Evolutionary conservation across 2,888 invertebrate species (phyloP), one percentile per base, ranked within the genome.

Genomic region (Callyntrura guangdongensis): DNA sequence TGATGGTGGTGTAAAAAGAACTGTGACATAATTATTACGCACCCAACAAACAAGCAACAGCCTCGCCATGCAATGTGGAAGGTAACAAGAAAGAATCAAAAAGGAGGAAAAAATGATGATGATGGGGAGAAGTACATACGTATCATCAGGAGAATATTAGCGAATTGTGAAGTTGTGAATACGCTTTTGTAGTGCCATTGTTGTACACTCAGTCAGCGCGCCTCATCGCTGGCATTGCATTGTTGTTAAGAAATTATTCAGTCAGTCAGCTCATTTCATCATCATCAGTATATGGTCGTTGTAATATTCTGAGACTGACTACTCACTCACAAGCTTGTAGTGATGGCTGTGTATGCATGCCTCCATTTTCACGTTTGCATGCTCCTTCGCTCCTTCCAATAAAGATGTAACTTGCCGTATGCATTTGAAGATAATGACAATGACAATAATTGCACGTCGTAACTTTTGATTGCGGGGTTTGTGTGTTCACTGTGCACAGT

Each of bases 401-500:
- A 82, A 64, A 82, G 82, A 82, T 64, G 64, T 82, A 22, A 64
- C 82, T 82, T 82, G 81, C 81, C 47, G 64, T 83, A 49, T 83
- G 64, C 25, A 49, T 67, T 22, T 59, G 61, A 61, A 14, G 4
- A 14, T 53, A 59, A 87, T 91, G 74, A 67, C 77, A 81, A 85
- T 85, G 86, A 82, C 61, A 86, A 90, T 91, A 91, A 92, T 92
- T 92, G 89, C 90, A 90, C 87, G 90, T 83, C 91, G 86, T 83
- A 79, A 22, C 79, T 53, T 86, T 81, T 79, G 64, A 90, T 90
- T 86, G 86, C n/a, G n/a, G n/a, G n/a, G n/a, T n/a, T 83, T 36
- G 84, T 74, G 14, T 64, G 83, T 67, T 87, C 77, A 79, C n/a
- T 56, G 61, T 74, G 74, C n/a, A 17, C 1, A 74, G 27, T 1